These are phyloP conservation scores for Dryas iulia DNA, from an alignment of 1,140 invertebrate genomes.

Conservation along the genomic window DNA sequence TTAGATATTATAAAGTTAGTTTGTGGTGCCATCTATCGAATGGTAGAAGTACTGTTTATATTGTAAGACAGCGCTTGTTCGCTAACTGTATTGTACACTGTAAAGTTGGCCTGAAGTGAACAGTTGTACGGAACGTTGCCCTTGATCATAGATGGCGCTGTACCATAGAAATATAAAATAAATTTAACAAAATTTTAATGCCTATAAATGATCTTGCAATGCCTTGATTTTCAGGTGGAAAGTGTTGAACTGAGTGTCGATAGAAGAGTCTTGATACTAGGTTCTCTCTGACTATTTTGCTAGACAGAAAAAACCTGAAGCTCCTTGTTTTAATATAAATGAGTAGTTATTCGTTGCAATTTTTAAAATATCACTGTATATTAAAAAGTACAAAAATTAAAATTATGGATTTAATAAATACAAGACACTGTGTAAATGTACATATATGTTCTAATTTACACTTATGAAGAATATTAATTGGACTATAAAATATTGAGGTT, in stretches of 20 bases:
- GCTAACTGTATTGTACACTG: neutral
- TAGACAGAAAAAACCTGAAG: too few species aligned
- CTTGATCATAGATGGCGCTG: neutral
- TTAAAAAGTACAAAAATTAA: too few species aligned
- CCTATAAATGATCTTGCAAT: too few species aligned
- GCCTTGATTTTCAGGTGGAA: too few species aligned
- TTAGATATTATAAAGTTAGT: neutral
- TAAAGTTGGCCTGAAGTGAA: neutral
- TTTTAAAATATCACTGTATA: too few species aligned
- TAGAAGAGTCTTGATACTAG: too few species aligned
- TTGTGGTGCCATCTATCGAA: neutral
- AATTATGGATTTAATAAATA: too few species aligned
- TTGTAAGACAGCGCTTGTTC: neutral
- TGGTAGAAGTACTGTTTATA: neutral
- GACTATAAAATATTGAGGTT: neutral
- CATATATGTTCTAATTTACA: neutral
- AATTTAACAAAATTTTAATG: neutral
- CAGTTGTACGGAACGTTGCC: neutral
- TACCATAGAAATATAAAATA: neutral
- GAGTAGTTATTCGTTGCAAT: too few species aligned
- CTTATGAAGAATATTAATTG: neutral
- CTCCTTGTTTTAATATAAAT: too few species aligned
- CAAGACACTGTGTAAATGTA: too few species aligned
- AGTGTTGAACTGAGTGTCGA: too few species aligned
- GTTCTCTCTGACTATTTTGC: too few species aligned